These are phyloP conservation scores for Amphipyra berbera DNA, from an alignment of 2,888 invertebrate genomes.

Conservation along the genomic window DNA sequence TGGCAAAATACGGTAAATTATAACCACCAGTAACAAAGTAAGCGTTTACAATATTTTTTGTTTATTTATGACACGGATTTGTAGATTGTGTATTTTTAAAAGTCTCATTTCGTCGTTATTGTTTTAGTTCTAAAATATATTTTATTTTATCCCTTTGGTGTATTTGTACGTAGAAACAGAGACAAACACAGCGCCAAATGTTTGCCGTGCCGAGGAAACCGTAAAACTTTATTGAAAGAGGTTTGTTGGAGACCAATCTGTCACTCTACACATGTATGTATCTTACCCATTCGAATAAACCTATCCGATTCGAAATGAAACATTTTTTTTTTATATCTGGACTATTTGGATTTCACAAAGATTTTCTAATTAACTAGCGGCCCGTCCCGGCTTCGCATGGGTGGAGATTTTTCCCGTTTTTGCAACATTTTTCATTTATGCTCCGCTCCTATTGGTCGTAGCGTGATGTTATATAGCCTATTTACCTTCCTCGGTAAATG, in stretches of 20 bases:
- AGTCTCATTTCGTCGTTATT: background rate
- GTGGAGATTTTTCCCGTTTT: too few relatives aligned
- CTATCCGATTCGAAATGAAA: too few relatives aligned
- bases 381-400: too few relatives aligned
- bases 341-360: too few relatives aligned
- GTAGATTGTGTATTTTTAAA: slow-evolving; percentile 23
- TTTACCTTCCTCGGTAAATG: too few relatives aligned
- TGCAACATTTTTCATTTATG: too few relatives aligned
- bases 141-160: slow-evolving; percentile 18
- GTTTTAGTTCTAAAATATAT: background rate
- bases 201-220: slow-evolving; percentile 32
- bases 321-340: too few relatives aligned
- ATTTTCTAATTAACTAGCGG: too few relatives aligned
- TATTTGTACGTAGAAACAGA: slow-evolving; percentile 7
- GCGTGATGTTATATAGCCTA: too few relatives aligned
- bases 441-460: too few relatives aligned
- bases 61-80: slow-evolving; percentile 48
- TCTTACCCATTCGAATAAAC: background rate
- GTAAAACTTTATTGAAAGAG: slow-evolving; percentile 50
- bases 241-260: slow-evolving; percentile 38
- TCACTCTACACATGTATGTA: slow-evolving; percentile 9
- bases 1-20: slow-evolving; percentile 59
- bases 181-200: slow-evolving; percentile 15
- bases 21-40: slow-evolving; percentile 56
- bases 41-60: slow-evolving; percentile 46